phyloP scores from a whole-genome alignment of 2,113 vertebrate species.

The Nothobranchius kuhntae region DNA sequence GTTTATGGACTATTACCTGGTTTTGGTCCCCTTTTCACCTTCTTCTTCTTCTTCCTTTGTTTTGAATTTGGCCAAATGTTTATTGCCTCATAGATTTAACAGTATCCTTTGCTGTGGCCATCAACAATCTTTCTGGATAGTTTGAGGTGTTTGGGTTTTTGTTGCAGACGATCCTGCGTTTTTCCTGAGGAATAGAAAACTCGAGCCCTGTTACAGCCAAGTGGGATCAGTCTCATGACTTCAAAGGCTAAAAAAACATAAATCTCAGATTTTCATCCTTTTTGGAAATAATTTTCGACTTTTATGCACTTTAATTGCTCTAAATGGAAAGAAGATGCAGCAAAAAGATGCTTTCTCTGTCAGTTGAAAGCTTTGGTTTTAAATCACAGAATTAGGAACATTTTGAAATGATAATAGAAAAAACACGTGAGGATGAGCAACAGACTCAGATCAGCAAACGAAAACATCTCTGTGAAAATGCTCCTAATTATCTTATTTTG shows the following conservation, averaged over 20 bases:
- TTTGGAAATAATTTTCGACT: neutral
- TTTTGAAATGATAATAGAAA: neutral
- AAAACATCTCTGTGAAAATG: neutral
- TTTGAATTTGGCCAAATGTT: too few species aligned
- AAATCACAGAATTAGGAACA: too few species aligned
- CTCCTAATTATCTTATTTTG: neutral
- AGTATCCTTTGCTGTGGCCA: neutral
- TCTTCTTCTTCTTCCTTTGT: neutral
- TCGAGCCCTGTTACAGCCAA: too few species aligned
- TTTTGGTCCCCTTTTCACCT: neutral
- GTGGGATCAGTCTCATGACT: too few species aligned
- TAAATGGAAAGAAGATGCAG: neutral
- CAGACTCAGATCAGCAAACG: neutral
- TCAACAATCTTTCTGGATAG: neutral
- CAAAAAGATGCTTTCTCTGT: neutral
- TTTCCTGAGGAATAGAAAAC: too few species aligned
- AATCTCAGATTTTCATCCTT: neutral
- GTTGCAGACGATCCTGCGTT: too few species aligned
- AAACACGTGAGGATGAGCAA: too few species aligned
- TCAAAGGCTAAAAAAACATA: too few species aligned
- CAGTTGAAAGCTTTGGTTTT: too few species aligned
- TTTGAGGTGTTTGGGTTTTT: too few species aligned
- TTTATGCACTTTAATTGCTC: neutral
- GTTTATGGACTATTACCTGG: conserved; percentile 17
- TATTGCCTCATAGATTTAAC: too few species aligned